Base-by-base conservation (phyloP, 2,797 vertebrate species). In the Malurus leucopterus region DNA sequence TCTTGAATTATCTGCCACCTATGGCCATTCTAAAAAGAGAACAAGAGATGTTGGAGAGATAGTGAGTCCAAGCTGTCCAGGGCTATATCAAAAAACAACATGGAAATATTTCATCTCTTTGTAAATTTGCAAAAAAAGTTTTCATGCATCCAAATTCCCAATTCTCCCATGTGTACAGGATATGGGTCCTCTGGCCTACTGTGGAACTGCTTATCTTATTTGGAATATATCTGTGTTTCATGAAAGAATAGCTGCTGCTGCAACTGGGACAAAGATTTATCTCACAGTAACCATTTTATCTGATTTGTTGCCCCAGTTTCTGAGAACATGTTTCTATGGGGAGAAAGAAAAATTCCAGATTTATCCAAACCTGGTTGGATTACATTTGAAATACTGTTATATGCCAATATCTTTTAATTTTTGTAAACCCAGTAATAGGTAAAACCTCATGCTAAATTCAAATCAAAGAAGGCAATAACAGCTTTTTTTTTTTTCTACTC, bases 1-100 rank as follows among this genome's bases (percentile, higher is more conserved):
- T 99, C 99, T 95, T 99, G 99, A 95, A 99, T 98, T 95, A 99
- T 98, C 79, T 99, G 98, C 99, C 99, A 99, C 88, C 98, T 98
- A 46, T 99, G 98, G 65, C 99, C 99, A 85, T 99, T 99, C 99
- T 99, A 86, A 92, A 90, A 93, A 51, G 30, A 92, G 40, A 81
- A 32, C 51, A 86, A 73, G 44, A 89, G 15, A 77, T 21, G 91
- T 22, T 88, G 36, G 27, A 75, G 26, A 90, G 57, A 89, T 11
- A 55, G 64, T 17, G 80, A 93, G 78, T n/a, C 84, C 26, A 68
- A 89, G 46, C 6, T 43, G 84, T 27, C 8, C 34, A 63, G 44
- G 22, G 30, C 41, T 44, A 34, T 10, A 22, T 38, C 55, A 68
- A 89, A 50, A 87, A 87, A 58, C 11, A 75, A 40, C 53, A 41